Conservation (phyloP, 2,888 invertebrate genomes). For the Nymphalis c-album region DNA sequence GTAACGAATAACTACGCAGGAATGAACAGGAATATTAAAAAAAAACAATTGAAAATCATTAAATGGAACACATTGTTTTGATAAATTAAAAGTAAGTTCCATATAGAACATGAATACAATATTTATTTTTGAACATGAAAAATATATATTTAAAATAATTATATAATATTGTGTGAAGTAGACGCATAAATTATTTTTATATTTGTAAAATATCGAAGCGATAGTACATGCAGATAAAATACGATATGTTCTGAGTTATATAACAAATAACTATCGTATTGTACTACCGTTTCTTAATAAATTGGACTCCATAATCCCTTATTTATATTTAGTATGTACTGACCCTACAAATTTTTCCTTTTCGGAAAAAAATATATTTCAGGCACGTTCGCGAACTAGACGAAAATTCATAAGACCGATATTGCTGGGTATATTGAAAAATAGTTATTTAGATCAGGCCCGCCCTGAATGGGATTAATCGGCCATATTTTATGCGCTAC, state of each 20-base stretch:
- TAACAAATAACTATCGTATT: background rate
- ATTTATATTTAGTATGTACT: constrained; percentile 56
- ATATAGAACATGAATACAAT: too few species aligned
- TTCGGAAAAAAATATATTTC: constrained; percentile 54
- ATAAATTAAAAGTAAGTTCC: too few species aligned
- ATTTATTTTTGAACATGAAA: too few species aligned
- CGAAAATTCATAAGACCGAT: constrained; percentile 70
- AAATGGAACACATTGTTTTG: too few species aligned
- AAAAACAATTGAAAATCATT: too few species aligned
- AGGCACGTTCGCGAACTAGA: constrained; percentile 59
- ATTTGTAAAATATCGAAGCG: too few species aligned
- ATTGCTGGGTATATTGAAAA: constrained; percentile 72
- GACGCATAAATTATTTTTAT: too few species aligned
- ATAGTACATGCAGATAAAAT: too few species aligned
- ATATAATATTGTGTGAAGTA: too few species aligned
- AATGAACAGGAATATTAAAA: too few species aligned
- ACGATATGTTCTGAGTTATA: background rate
- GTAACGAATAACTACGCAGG: too few species aligned
- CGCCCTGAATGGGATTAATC: constrained; percentile 32
- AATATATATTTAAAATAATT: too few species aligned
- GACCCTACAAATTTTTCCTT: constrained; percentile 36
- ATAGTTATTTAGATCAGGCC: constrained; percentile 58
- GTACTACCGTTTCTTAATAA: constrained; percentile 17
- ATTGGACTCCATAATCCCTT: constrained; percentile 42
- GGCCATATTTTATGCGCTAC: constrained; percentile 33